These are phyloP conservation scores for Drosophila barbarae DNA, from an alignment of 2,888 invertebrate species.

Conservation along the genomic window DNA sequence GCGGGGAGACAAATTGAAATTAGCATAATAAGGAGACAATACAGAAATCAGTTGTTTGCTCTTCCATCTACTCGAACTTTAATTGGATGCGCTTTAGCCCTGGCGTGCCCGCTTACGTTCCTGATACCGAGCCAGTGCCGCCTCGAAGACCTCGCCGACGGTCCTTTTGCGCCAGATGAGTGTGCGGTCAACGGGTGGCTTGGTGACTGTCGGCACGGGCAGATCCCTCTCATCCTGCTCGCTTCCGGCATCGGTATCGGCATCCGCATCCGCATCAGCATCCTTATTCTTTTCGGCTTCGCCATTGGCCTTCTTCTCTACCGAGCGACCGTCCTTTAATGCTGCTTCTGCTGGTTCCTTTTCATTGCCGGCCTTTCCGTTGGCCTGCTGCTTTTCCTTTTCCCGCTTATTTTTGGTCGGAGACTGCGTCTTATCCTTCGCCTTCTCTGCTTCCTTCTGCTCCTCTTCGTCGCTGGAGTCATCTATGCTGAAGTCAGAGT, in stretches of 20 bases:
- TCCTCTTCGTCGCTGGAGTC: slow-evolving; percentile 70
- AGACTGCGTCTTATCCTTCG: slow-evolving; percentile 5
- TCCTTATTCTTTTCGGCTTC: neutral
- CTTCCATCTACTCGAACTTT: slow-evolving; percentile 15
- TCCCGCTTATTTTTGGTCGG: slow-evolving; percentile 2
- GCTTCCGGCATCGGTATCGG: neutral
- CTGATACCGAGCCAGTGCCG: slow-evolving; percentile 87
- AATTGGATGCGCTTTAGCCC: slow-evolving; percentile 40
- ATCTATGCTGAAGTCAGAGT: slow-evolving; percentile 87
- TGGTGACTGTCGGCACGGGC: slow-evolving; percentile 21
- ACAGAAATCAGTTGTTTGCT: slow-evolving; percentile 35
- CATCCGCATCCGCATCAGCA: neutral
- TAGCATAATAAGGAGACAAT: slow-evolving; percentile 43
- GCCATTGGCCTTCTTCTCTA: neutral
- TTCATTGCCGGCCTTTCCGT: slow-evolving; percentile 6
- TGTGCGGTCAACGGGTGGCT: slow-evolving; percentile 49
- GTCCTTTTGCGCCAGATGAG: slow-evolving; percentile 91
- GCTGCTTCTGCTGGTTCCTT: slow-evolving; percentile 34
- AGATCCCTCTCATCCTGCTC: slow-evolving; percentile 1
- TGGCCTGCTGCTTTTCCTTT: neutral
- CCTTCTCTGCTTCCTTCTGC: slow-evolving; percentile 6
- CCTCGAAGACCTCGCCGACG: slow-evolving; percentile 87
- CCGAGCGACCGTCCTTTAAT: slow-evolving; percentile 6
- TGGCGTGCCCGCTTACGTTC: slow-evolving; percentile 84
- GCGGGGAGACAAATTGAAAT: slow-evolving; percentile 37